Evolutionary conservation across 2,888 invertebrate genomes (phyloP).

Genomic region (Drosophila nigricruria): DNA sequence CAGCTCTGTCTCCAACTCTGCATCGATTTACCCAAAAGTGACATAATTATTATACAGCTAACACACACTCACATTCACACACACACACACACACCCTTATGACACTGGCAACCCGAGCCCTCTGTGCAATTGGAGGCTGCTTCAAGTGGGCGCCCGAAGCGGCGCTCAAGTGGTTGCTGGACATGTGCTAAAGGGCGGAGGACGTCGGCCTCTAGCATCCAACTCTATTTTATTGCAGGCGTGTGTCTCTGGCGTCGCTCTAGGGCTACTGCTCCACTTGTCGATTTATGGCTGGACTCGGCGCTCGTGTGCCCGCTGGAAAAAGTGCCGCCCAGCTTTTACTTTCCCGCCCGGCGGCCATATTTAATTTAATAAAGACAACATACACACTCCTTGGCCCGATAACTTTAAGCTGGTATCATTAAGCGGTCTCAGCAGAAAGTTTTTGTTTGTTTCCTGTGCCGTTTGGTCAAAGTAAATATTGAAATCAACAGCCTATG

Average conservation of each 20-base stretch:
- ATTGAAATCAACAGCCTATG: slow-evolving; percentile 74
- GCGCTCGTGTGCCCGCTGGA: slow-evolving; percentile 56
- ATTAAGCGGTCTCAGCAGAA: slow-evolving; percentile 61
- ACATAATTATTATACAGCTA: slow-evolving; percentile 73
- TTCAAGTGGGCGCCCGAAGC: slow-evolving; percentile 33
- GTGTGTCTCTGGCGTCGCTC: slow-evolving; percentile 47
- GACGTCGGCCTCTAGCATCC: slow-evolving; percentile 16
- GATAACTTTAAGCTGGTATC: slow-evolving; percentile 71
- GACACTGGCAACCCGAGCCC: slow-evolving; percentile 38
- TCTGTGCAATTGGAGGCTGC: slow-evolving; percentile 37
- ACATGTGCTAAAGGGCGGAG: slow-evolving; percentile 57
- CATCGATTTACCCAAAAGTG: slow-evolving; percentile 70
- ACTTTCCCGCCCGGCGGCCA: slow-evolving; percentile 20
- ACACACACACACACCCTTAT: slow-evolving; percentile 10
- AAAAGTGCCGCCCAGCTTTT: slow-evolving; percentile 24
- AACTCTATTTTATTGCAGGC: slow-evolving; percentile 64
- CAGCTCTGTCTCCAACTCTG: slow-evolving; percentile 12
- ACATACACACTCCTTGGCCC: slow-evolving; percentile 6
- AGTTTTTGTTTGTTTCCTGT: slow-evolving; percentile 49
- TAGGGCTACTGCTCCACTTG: slow-evolving; percentile 16
- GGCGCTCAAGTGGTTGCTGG: slow-evolving; percentile 61
- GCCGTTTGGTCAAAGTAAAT: slow-evolving; percentile 65
- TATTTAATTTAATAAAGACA: slow-evolving; percentile 74
- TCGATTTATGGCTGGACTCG: slow-evolving; percentile 59
- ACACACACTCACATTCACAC: slow-evolving; percentile 37